Percentiles rank a stretch among this genome's conserved stretches.
These are phyloP conservation scores for Anguilla rostrata DNA, from an alignment of 2,113 vertebrate genomes.

Conservation along the genomic window DNA sequence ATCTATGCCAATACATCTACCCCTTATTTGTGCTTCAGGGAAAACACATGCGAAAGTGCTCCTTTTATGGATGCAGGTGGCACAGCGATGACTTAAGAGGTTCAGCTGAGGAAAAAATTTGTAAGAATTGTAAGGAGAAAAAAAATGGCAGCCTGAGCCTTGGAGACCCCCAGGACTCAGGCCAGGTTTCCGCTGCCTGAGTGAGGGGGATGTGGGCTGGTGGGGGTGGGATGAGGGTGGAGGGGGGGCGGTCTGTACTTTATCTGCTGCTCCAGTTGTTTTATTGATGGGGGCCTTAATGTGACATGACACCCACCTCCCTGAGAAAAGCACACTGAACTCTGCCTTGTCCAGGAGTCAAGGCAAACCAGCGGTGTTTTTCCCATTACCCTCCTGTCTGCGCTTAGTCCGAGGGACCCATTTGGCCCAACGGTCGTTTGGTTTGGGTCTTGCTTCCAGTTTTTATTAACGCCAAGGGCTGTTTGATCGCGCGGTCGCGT, in stretches of 20 bases:
- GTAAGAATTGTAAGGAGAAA: background rate
- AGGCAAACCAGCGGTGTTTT: slow-evolving; percentile 8
- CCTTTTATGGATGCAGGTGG: no score
- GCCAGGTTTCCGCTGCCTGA: background rate
- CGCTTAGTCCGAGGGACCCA: background rate
- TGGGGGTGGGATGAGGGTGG: no score
- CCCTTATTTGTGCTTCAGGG: no score
- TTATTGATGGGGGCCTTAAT: background rate
- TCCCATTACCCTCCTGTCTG: background rate
- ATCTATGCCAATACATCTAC: background rate
- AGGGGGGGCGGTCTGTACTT: background rate
- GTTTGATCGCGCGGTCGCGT: background rate
- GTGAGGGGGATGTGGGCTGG: background rate
- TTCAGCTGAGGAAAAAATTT: background rate
- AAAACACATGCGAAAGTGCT: no score
- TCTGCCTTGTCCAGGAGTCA: background rate
- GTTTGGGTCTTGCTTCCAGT: background rate
- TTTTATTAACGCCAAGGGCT: background rate
- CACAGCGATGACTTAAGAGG: no score
- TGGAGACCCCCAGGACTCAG: background rate
- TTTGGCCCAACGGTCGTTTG: background rate
- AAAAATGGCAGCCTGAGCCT: background rate
- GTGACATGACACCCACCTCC: background rate
- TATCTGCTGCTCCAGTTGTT: background rate
- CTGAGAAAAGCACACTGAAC: background rate